Base-by-base conservation (phyloP, 1,140 invertebrate genomes). In the Adelges cooleyi region DNA sequence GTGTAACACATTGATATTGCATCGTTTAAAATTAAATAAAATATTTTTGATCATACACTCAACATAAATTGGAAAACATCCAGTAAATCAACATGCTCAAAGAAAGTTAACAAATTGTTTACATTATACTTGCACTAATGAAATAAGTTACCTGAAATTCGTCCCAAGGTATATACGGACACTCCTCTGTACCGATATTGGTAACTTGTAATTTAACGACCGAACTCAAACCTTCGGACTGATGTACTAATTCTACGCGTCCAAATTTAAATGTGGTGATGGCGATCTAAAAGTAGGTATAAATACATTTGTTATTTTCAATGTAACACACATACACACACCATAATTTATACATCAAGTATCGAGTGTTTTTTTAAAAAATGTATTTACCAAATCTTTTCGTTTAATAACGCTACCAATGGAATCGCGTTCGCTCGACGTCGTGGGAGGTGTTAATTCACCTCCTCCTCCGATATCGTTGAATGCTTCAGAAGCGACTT, bases 91-190 rank as follows among this genome's bases (percentile, higher is more conserved):
- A n/a, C n/a, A n/a, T n/a, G n/a, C n/a, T n/a, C n/a, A n/a, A n/a
- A n/a, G n/a, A n/a, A n/a, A n/a, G n/a, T n/a, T n/a, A n/a, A n/a
- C n/a, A n/a, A n/a, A n/a, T n/a, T n/a, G n/a, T n/a, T n/a, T n/a
- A n/a, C n/a, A n/a, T n/a, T n/a, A n/a, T n/a, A n/a, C n/a, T n/a
- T n/a, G n/a, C n/a, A n/a, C n/a, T n/a, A n/a, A n/a, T n/a, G n/a
- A n/a, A n/a, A n/a, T n/a, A n/a, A n/a, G n/a, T n/a, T n/a, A 92
- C 89, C 85, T 94, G 91, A 78, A 96, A 89, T 77, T 95, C 91
- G 73, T 95, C 91, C 85, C 90, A 93, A 3, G 87, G 85, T 72
- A 95, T 92, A 49, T 88, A 85, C 8, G 83, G 81, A 73, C 89
- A 92, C 74, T 95, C 90, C 69, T 91, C 85, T 52, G 82, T 83